Percentiles rank a stretch among this genome's conserved stretches.
phyloP scores from a whole-genome alignment of 2,888 invertebrate species.

The Drosophila melanosoma region DNA sequence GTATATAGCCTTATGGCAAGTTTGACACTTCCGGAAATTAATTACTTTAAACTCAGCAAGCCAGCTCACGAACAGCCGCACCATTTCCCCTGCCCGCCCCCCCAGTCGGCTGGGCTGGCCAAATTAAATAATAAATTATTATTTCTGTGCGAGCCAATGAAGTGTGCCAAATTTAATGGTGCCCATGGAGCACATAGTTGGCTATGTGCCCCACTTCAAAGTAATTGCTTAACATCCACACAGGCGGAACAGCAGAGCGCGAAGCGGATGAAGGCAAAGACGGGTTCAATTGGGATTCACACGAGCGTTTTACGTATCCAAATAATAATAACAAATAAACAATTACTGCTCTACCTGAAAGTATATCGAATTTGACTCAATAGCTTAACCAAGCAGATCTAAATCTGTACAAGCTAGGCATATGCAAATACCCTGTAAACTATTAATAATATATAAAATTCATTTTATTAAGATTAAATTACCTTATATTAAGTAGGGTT shows the following conservation, averaged over 20 bases:
- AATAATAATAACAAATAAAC: background rate
- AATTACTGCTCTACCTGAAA: background rate
- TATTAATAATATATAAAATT: background rate
- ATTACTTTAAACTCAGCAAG: slow-evolving; percentile 73
- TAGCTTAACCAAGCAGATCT: background rate
- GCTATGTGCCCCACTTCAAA: slow-evolving; percentile 74
- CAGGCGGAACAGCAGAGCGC: background rate
- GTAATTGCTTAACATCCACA: slow-evolving; percentile 63
- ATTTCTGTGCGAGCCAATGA: slow-evolving; percentile 74
- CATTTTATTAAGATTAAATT: background rate
- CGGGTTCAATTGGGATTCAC: background rate
- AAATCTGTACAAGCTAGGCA: background rate
- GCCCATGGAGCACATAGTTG: slow-evolving; percentile 66
- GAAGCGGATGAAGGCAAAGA: background rate
- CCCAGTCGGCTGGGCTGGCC: slow-evolving; percentile 9
- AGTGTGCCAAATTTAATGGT: slow-evolving; percentile 79
- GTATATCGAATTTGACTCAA: background rate
- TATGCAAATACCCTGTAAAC: background rate
- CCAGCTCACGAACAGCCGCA: slow-evolving; percentile 3
- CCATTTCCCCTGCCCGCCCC: background rate
- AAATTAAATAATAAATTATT: slow-evolving; percentile 80
- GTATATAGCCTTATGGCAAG: slow-evolving; percentile 55
- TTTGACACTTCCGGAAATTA: slow-evolving; percentile 79
- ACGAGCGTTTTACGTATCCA: background rate
- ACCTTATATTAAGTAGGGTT: background rate